Conservation (phyloP, 2,888 invertebrate species). For the Schizaphis graminum region DNA sequence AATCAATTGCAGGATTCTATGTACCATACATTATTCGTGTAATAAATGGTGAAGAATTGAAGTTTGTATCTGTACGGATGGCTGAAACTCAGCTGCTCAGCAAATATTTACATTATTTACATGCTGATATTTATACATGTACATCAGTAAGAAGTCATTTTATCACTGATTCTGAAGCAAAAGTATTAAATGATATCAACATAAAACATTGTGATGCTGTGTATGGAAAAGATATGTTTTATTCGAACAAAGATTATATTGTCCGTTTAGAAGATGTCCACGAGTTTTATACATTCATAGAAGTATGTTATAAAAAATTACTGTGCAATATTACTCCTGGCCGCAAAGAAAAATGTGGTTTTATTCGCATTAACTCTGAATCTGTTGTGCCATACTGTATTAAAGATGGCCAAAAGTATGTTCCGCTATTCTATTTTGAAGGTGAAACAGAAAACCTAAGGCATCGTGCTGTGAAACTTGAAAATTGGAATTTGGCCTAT, state of each 20-base stretch:
- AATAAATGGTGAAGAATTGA: conserved; percentile 74
- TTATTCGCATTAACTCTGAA: conserved; percentile 92
- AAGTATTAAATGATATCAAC: conserved; percentile 93
- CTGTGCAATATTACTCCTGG: conserved; percentile 75
- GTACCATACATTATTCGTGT: conserved; percentile 91
- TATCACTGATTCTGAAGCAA: conserved; percentile 90
- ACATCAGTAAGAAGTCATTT: conserved; percentile 93
- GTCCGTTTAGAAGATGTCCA: conserved; percentile 89
- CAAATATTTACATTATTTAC: conserved; percentile 89
- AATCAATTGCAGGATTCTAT: conserved; percentile 85
- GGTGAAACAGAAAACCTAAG: conserved; percentile 93
- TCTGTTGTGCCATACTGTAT: conserved; percentile 94
- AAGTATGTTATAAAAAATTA: conserved; percentile 89
- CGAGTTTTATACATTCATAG: conserved; percentile 91
- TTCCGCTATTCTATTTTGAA: conserved; percentile 91
- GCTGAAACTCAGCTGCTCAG: conserved; percentile 91
- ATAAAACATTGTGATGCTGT: conserved; percentile 90
- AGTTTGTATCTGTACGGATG: conserved; percentile 94
- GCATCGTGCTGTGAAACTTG: conserved; percentile 86
- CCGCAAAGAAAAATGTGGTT: conserved; percentile 83
- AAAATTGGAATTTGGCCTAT: conserved; percentile 93
- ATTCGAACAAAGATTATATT: conserved; percentile 89
- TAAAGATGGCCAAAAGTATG: conserved; percentile 86
- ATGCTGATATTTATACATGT: conserved; percentile 91
- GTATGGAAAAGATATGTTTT: conserved; percentile 90